Evolutionary conservation across 2,888 invertebrate species (phyloP), one percentile per base, ranked within the genome.

Genomic region (Cephus pygmeus): DNA sequence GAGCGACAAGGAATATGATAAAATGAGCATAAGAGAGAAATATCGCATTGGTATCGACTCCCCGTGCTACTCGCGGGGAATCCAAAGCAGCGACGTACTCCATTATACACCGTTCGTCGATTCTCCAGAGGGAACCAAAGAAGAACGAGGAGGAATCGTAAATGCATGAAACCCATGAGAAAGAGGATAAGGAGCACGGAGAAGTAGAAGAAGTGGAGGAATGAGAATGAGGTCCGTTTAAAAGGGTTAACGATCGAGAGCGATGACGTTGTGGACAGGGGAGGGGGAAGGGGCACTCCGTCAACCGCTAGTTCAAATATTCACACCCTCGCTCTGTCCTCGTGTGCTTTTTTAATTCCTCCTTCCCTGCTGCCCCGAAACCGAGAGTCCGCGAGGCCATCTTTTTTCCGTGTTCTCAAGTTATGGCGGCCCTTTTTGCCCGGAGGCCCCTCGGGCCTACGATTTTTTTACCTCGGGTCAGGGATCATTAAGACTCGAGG

Each of bases 361-460:
- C 31, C 35, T 69, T 73, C 36, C 71, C 33, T 34, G 15, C 4
- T 33, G 73, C 73, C n/a, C 73, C 34, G 73, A 56, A 79, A 76
- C 69, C 76, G 76, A 73, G 73, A 81, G 78, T 40, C 71, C 73
- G 76, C 74, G 34, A 68, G 75, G 34, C 68, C 56, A 78, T 78
- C 76, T 80, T 80, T 75, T 74, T n/a, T 73, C 31, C 74, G 73
- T 34, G 76, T 79, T 82, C 81, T 69, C 12, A 82, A 83, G 84
- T 84, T 81, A 82, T 81, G 80, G 84, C 82, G 81, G 74, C 78
- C 69, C 81, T 83, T 86, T 85, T 86, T 87, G 82, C 31, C 80
- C 40, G 15, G 15, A 79, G 69, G 76, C 79, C 81, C 80, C 79
- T 75, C 76, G 76, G 75, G 77, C 75, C 75, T 79, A 40, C 73